A percentile compares a stretch with the other conserved stretches of the same genome.
Conservation (phyloP, 2,888 invertebrate species). For the Amphipyra tragopoginis region DNA sequence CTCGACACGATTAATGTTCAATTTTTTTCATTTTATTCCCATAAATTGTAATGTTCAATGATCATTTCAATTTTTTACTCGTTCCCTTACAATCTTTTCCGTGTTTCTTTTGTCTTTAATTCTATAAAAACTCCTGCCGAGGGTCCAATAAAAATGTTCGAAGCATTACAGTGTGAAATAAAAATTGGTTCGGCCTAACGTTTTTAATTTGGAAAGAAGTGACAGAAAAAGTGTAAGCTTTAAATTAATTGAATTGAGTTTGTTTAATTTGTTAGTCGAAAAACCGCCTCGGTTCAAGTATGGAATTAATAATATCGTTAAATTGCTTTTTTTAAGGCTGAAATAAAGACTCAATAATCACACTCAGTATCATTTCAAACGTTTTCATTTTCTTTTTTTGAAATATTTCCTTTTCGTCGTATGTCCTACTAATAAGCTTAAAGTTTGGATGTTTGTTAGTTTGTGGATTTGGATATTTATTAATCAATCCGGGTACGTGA, state of each 20-base stretch:
- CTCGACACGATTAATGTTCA: slow-evolving; percentile 23
- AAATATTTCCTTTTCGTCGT: too few relatives aligned
- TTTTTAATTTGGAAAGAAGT: slow-evolving; percentile 20
- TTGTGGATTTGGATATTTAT: too few relatives aligned
- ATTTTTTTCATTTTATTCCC: slow-evolving; percentile 18
- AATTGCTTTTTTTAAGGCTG: too few relatives aligned
- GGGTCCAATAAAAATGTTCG: slow-evolving; percentile 22
- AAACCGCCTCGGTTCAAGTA: too few relatives aligned
- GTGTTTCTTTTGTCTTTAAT: slow-evolving; percentile 28
- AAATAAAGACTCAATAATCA: too few relatives aligned
- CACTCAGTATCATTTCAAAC: too few relatives aligned
- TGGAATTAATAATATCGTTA: too few relatives aligned
- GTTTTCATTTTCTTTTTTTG: too few relatives aligned
- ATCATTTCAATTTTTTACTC: slow-evolving; percentile 40
- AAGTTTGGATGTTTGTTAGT: too few relatives aligned
- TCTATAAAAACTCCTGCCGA: slow-evolving; percentile 2
- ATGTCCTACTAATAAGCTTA: too few relatives aligned
- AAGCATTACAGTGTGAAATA: slow-evolving; percentile 14
- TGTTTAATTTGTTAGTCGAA: too few relatives aligned
- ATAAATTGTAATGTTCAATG: slow-evolving; percentile 43
- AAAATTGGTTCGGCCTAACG: slow-evolving; percentile 16
- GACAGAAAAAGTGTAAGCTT: slow-evolving; percentile 3
- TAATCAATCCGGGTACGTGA: too few relatives aligned
- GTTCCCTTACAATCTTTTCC: slow-evolving; percentile 25
- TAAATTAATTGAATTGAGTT: slow-evolving; percentile 1